Conservation (phyloP, 2,888 invertebrate species). For the Phaonia tiefii region DNA sequence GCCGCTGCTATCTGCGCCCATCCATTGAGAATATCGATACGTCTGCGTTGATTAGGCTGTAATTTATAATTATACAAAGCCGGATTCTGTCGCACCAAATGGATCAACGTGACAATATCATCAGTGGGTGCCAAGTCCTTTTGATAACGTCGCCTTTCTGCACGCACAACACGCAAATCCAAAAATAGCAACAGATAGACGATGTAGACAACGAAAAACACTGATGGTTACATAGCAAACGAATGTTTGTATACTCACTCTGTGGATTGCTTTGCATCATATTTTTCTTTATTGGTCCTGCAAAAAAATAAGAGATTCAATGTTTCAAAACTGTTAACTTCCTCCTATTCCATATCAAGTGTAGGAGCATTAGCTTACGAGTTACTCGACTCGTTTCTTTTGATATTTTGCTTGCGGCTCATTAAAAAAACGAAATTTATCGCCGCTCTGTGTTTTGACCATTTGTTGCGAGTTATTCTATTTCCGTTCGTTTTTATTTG, state of each 20-base stretch:
- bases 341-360: conserved; percentile 30
- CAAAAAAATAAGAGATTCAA: not conserved
- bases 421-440: conserved; percentile 52
- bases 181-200: too few relatives aligned
- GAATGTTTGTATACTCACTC: conserved; percentile 54
- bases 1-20: conserved; percentile 76
- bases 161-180: not conserved
- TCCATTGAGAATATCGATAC: conserved; percentile 75
- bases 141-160: conserved; percentile 77
- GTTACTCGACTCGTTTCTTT: conserved; percentile 66
- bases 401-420: conserved; percentile 24
- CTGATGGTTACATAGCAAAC: too few relatives aligned
- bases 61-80: conserved; percentile 78
- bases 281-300: not conserved
- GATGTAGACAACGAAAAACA: not conserved
- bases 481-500: conserved; percentile 65
- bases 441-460: conserved; percentile 54
- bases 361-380: conserved; percentile 46
- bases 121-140: conserved; percentile 77
- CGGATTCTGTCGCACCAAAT: conserved; percentile 77
- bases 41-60: conserved; percentile 75
- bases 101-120: conserved; percentile 76
- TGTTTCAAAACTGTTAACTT: conserved; percentile 1
- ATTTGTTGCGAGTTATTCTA: conserved; percentile 60
- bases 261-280: conserved; percentile 64